Evolutionary conservation across 2,113 vertebrate species (phyloP).

Genomic region (Serilophus lunatus): DNA sequence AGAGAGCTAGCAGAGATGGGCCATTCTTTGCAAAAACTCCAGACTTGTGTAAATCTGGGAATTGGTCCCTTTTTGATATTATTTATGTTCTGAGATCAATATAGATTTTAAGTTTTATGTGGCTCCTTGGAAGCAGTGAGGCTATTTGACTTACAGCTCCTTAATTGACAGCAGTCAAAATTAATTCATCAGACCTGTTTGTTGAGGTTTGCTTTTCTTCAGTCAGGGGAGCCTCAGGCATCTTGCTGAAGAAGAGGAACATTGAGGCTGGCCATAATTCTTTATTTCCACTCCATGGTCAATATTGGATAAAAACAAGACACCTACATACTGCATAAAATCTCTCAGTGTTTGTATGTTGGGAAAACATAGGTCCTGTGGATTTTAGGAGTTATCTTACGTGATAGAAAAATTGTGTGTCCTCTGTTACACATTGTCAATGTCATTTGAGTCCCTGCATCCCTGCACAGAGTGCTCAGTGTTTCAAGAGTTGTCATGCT

Average conservation of each 20-base stretch:
- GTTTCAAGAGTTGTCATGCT: constrained; percentile 14
- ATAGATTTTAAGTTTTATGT: not conserved
- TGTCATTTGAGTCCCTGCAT: constrained; percentile 31
- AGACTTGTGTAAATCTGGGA: not conserved
- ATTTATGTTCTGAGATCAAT: not conserved
- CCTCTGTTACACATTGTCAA: not conserved
- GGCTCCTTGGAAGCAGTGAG: not conserved
- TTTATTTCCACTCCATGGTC: not conserved
- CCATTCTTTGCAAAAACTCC: not conserved
- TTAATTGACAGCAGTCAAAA: not conserved
- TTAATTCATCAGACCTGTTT: not conserved
- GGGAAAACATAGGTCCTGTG: not conserved
- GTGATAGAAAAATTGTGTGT: not conserved
- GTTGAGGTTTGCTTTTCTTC: not conserved
- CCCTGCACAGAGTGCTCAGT: not conserved
- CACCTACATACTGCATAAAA: not conserved
- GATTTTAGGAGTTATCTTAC: not conserved
- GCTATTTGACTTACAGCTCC: not conserved
- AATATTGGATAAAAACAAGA: not conserved
- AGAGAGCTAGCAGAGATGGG: not conserved
- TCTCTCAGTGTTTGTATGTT: not conserved
- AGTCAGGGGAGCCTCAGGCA: not conserved
- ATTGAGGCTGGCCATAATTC: not conserved
- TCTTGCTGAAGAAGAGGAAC: not conserved
- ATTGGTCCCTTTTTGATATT: not conserved